Evolutionary conservation across 2,888 invertebrate genomes (phyloP), one percentile per base, ranked within the genome.

Genomic region (Conistra vaccinii): DNA sequence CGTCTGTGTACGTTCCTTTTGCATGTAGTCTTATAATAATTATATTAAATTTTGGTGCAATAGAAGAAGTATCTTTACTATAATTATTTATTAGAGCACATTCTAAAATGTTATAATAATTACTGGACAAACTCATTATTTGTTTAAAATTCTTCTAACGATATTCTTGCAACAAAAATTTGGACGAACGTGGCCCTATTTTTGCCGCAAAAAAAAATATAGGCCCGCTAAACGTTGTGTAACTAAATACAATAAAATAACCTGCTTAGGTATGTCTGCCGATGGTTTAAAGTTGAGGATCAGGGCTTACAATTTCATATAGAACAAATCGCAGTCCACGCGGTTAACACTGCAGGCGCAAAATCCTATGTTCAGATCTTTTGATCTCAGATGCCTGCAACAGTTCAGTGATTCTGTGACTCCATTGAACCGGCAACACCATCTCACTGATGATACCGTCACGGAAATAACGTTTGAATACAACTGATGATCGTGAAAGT

Each of bases 381-480:
- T 92, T 92, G 92, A 92, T 92, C 91, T 90, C 90, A 89, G 90
- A 88, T 79, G 86, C 80, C 66, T 68, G 83, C 73, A 62, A 63
- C 91, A 81, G 90, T 84, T 91, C 92, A 91, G 39, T 91, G 88
- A 69, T 71, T 74, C 76, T 77, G 73, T 84, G 86, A 83, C 87
- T 90, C 90, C 90, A 92, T 88, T 92, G 91, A 91, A 92, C 91
- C 80, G 92, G 84, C 68, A 86, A 86, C 76, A 76, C 69, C 85
- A 84, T 83, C 88, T 87, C 87, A 26, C 75, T 83, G 78, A 69
- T 81, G 74, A 82, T 83, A 58, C 69, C 68, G 70, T 76, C 72
- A 62, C 81, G 62, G 72, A 72, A 71, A 79, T 69, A 75, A 23
- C 69, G 76, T 69, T 80, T 73, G 63, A 70, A 76, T n/a, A n/a